Conservation (phyloP, 2,113 vertebrate species). For the Otocyon megalotis region DNA sequence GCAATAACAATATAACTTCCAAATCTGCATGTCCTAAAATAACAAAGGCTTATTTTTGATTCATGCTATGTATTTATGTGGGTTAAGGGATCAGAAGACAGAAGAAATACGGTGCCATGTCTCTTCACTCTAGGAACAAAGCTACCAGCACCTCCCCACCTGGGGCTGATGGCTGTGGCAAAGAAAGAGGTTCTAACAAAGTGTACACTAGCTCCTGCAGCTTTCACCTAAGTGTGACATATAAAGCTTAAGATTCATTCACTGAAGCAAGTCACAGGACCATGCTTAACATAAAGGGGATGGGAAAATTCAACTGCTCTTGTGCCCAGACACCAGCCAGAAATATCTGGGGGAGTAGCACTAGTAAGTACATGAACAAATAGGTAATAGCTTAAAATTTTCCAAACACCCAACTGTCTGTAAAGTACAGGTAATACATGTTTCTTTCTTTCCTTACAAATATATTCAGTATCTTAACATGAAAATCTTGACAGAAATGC, state of each 20-base stretch:
- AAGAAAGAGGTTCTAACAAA: neutral
- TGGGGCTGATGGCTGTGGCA: neutral
- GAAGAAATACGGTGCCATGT: neutral
- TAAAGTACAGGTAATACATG: neutral
- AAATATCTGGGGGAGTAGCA: neutral
- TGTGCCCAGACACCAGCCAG: neutral
- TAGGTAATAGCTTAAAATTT: neutral
- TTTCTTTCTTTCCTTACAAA: slow-evolving; percentile 15
- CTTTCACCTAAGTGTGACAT: neutral
- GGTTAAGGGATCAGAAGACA: accelerated
- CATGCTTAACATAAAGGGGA: neutral
- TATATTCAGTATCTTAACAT: neutral
- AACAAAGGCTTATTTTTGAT: neutral
- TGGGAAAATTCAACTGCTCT: neutral
- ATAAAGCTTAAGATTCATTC: neutral
- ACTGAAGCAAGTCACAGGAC: neutral
- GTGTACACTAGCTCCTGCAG: neutral
- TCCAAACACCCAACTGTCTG: neutral
- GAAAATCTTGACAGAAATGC: slow-evolving; percentile 21
- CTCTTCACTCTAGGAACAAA: neutral
- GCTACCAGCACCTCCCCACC: neutral
- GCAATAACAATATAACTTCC: neutral
- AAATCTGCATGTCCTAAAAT: neutral
- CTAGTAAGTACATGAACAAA: neutral
- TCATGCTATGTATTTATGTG: neutral